Evolutionary conservation across 2,888 invertebrate species (phyloP).

Genomic region (Conops quadrifasciatus): DNA sequence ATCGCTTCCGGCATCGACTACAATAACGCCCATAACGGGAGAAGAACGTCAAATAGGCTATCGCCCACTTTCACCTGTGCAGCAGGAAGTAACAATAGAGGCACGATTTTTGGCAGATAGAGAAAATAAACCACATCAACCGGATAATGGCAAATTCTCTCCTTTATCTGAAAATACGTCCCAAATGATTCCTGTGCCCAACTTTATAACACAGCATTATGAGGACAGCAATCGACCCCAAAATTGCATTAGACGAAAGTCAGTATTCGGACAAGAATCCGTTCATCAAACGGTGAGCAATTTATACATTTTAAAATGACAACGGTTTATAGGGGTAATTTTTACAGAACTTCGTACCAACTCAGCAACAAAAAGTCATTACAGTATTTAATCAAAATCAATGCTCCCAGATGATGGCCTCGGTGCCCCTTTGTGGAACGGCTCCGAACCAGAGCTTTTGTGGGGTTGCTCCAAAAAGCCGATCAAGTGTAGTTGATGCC

Average conservation of each 20-base stretch:
- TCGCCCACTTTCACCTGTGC: slow-evolving; percentile 14
- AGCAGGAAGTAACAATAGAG: slow-evolving; percentile 28
- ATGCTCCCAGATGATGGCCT: slow-evolving; percentile 18
- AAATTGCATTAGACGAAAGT: slow-evolving; percentile 13
- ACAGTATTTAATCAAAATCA: slow-evolving; percentile 25
- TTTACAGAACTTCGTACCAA: slow-evolving; percentile 3
- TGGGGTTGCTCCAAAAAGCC: not conserved
- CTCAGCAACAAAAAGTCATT: slow-evolving; percentile 18
- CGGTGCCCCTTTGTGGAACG: not conserved
- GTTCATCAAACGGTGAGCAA: not conserved
- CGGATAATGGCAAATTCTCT: slow-evolving; percentile 17
- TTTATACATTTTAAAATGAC: not conserved
- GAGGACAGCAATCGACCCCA: slow-evolving; percentile 14
- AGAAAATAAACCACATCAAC: not conserved
- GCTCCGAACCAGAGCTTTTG: slow-evolving; percentile 14
- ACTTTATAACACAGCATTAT: slow-evolving; percentile 15
- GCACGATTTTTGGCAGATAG: slow-evolving; percentile 16
- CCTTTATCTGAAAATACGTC: not conserved
- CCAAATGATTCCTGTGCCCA: not conserved
- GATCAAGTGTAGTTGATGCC: not conserved
- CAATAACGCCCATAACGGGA: slow-evolving; percentile 22
- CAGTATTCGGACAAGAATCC: not conserved
- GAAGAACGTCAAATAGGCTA: slow-evolving; percentile 22
- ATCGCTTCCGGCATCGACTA: slow-evolving; percentile 30
- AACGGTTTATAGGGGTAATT: not conserved